Percentiles rank a stretch among this genome's conserved stretches.
These are phyloP conservation scores for Onthophagus sagittarius DNA, from an alignment of 2,888 invertebrate genomes.

Conservation along the genomic window DNA sequence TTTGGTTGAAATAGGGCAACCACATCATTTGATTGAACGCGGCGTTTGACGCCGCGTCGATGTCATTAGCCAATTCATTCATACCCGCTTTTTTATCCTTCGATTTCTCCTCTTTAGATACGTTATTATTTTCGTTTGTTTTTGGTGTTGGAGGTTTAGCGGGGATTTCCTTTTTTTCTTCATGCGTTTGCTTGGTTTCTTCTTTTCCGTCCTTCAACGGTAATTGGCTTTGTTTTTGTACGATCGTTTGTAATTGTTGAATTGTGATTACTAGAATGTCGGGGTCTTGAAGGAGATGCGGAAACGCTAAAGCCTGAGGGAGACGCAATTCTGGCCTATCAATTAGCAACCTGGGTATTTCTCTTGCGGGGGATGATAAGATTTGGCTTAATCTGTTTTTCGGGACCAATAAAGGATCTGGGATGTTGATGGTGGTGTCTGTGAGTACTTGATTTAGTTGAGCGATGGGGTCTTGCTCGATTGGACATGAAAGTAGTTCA, in stretches of 20 bases:
- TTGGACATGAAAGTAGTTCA: constrained; percentile 44
- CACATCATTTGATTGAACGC: constrained; percentile 71
- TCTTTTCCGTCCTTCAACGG: constrained; percentile 35
- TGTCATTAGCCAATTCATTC: constrained; percentile 57
- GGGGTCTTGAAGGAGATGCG: constrained; percentile 70
- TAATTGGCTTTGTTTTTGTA: constrained; percentile 53
- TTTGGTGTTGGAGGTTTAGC: constrained; percentile 27
- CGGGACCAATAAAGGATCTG: constrained; percentile 78
- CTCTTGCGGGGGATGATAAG: constrained; percentile 66
- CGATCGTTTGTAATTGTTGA: constrained; percentile 65
- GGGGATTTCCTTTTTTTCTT: constrained; percentile 25
- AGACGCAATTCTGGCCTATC: constrained; percentile 69
- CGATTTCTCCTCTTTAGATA: constrained; percentile 16
- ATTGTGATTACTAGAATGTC: constrained; percentile 75
- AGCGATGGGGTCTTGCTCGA: constrained; percentile 61
- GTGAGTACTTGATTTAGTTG: constrained; percentile 68
- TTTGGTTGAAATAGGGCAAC: constrained; percentile 65
- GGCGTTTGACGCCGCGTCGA: constrained; percentile 66
- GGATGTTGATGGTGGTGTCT: constrained; percentile 66
- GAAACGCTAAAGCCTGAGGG: constrained; percentile 70
- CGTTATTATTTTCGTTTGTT: constrained; percentile 14
- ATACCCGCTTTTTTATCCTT: constrained; percentile 24
- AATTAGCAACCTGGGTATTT: constrained; percentile 71
- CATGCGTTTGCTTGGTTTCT: constrained; percentile 16
- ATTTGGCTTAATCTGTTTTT: constrained; percentile 70